phyloP scores from a whole-genome alignment of 2,113 vertebrate genomes.

The Etheostoma spectabile region DNA sequence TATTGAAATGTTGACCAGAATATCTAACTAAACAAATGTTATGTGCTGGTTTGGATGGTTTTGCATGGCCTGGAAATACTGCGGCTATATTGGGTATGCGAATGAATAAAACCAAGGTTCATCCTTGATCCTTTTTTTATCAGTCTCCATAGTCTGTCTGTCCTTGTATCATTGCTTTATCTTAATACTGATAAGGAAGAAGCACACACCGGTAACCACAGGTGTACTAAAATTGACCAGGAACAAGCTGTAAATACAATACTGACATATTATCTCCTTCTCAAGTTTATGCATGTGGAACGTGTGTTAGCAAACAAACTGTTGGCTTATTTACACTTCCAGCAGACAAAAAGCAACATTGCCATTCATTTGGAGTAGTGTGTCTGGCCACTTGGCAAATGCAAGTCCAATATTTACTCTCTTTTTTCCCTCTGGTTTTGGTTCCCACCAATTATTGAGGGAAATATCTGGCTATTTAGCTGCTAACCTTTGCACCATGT shows the following conservation, averaged over 20 bases:
- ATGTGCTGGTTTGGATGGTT: constrained; percentile 21
- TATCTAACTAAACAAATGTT: constrained; percentile 47
- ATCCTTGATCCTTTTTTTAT: neutral
- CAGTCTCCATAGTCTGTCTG: neutral
- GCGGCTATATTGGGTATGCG: neutral
- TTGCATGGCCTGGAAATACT: constrained; percentile 36
- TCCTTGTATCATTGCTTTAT: neutral
- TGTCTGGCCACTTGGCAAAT: neutral
- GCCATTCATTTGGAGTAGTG: neutral
- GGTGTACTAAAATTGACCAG: neutral
- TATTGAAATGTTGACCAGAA: constrained; percentile 11
- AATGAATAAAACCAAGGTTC: neutral
- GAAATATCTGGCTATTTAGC: too few species aligned
- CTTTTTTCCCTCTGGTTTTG: neutral
- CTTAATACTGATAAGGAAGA: neutral
- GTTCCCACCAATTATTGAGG: neutral
- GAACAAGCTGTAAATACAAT: too few species aligned
- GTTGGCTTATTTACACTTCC: neutral
- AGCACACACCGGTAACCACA: neutral
- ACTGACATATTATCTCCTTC: neutral
- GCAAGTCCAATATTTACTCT: too few species aligned
- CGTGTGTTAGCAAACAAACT: neutral
- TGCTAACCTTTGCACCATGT: too few species aligned
- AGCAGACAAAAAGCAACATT: neutral
- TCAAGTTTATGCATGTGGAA: neutral